Evolutionary conservation across 2,888 invertebrate species (phyloP).

Genomic region (Blastobasis lacticolella): DNA sequence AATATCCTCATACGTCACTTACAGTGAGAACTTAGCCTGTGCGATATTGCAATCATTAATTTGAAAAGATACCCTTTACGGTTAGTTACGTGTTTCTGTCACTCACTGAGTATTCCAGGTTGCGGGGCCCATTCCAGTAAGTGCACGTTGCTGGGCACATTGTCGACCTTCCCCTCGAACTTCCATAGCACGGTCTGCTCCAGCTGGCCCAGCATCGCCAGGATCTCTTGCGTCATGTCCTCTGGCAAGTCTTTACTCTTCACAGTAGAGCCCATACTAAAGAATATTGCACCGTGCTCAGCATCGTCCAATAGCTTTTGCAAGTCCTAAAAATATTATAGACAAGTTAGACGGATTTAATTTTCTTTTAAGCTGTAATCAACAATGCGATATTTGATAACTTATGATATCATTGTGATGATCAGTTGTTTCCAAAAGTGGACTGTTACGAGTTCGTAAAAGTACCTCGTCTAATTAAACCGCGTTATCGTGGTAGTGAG

Average conservation of each 20-base stretch:
- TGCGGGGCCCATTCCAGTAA: conserved; percentile 44
- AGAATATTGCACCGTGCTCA: conserved; percentile 52
- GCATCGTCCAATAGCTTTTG: conserved; percentile 44
- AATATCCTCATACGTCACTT: background rate
- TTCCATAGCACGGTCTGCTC: conserved; percentile 62
- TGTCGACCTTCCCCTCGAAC: conserved; percentile 25
- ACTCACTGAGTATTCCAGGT: conserved; percentile 41
- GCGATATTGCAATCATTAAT: too few relatives aligned
- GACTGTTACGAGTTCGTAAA: too few relatives aligned
- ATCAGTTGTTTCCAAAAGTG: too few relatives aligned
- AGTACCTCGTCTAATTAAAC: too few relatives aligned
- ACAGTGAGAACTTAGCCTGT: background rate
- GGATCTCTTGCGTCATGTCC: conserved; percentile 30
- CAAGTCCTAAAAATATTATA: conserved; percentile 30
- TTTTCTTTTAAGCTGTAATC: too few relatives aligned
- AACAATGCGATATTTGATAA: too few relatives aligned
- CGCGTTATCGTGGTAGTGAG: too few relatives aligned
- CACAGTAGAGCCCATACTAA: conserved; percentile 52
- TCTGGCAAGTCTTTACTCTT: conserved; percentile 35
- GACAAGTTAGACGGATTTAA: too few relatives aligned
- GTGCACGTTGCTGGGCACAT: conserved; percentile 47
- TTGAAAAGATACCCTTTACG: too few relatives aligned
- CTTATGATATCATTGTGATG: too few relatives aligned
- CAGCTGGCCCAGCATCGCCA: conserved; percentile 45
- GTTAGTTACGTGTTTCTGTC: too few relatives aligned